Conservation (phyloP, 2,888 invertebrate genomes). For the Ophioninae sp. region DNA sequence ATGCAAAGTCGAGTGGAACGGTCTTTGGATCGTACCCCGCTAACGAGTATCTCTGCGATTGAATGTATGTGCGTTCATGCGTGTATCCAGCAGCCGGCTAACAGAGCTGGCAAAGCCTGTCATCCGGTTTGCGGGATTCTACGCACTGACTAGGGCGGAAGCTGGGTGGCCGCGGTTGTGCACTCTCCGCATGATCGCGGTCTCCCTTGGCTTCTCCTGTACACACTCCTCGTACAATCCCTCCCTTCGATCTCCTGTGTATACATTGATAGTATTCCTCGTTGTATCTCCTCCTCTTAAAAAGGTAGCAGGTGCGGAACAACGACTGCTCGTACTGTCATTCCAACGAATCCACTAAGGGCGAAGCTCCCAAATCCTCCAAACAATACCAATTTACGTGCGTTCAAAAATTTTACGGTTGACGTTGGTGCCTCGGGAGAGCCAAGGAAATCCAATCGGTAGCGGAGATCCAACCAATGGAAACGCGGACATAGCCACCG, state of each 20-base stretch:
- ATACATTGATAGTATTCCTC: slow-evolving; percentile 14
- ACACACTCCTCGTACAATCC: slow-evolving; percentile 10
- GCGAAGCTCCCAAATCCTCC: slow-evolving; percentile 55
- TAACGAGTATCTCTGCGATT: slow-evolving; percentile 59
- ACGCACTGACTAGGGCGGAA: slow-evolving; percentile 75
- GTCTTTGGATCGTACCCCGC: slow-evolving; percentile 37
- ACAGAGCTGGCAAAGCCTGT: slow-evolving; percentile 65
- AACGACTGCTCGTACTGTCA: slow-evolving; percentile 48
- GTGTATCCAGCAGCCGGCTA: slow-evolving; percentile 20
- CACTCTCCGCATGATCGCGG: slow-evolving; percentile 44
- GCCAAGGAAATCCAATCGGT: slow-evolving; percentile 1
- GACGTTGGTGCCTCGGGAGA: slow-evolving; percentile 24
- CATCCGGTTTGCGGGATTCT: slow-evolving; percentile 71
- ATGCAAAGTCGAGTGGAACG: slow-evolving; percentile 22
- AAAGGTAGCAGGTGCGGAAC: slow-evolving; percentile 74
- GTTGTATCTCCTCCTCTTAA: slow-evolving; percentile 63
- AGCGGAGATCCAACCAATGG: background rate
- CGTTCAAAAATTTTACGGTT: slow-evolving; percentile 37
- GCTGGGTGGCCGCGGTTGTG: slow-evolving; percentile 75
- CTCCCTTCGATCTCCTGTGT: slow-evolving; percentile 19
- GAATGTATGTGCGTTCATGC: slow-evolving; percentile 23
- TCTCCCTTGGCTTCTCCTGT: slow-evolving; percentile 20
- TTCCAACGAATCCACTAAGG: slow-evolving; percentile 46
- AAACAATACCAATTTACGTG: slow-evolving; percentile 72
- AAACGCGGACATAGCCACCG: background rate